These are phyloP conservation scores for Euphydryas editha DNA, from an alignment of 2,888 invertebrate genomes.

Conservation along the genomic window DNA sequence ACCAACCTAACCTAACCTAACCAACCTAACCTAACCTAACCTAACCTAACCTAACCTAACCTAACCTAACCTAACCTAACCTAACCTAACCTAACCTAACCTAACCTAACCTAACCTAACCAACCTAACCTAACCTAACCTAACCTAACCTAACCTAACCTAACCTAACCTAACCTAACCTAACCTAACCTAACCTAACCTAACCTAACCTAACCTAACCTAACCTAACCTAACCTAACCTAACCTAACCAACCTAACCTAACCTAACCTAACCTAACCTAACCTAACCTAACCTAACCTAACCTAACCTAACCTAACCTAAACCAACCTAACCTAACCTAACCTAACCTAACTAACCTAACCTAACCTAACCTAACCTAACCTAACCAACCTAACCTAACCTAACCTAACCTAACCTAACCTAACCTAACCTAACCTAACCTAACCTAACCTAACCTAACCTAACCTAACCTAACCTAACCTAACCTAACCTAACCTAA, in stretches of 20 bases:
- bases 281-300: constrained; percentile 38
- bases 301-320: constrained; percentile 42
- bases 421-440: constrained; percentile 20
- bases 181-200: constrained; percentile 41
- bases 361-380: constrained; percentile 44
- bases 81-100: constrained; percentile 38
- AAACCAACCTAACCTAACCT: constrained; percentile 41
- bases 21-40: constrained; percentile 37
- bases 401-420: constrained; percentile 37
- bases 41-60: constrained; percentile 37
- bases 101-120: constrained; percentile 39
- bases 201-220: constrained; percentile 41
- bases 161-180: constrained; percentile 38
- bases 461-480: constrained; percentile 45
- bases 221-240: constrained; percentile 41
- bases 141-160: constrained; percentile 43
- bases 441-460: constrained; percentile 35
- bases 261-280: constrained; percentile 40
- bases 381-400: constrained; percentile 43
- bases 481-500: constrained; percentile 45
- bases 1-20: constrained; percentile 34
- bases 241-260: constrained; percentile 40
- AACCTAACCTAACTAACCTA: constrained; percentile 42
- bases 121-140: constrained; percentile 39
- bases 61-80: constrained; percentile 38